phyloP scores from a whole-genome alignment of 92 coral and sea anemone species.

The Parazoanthus darwini region DNA sequence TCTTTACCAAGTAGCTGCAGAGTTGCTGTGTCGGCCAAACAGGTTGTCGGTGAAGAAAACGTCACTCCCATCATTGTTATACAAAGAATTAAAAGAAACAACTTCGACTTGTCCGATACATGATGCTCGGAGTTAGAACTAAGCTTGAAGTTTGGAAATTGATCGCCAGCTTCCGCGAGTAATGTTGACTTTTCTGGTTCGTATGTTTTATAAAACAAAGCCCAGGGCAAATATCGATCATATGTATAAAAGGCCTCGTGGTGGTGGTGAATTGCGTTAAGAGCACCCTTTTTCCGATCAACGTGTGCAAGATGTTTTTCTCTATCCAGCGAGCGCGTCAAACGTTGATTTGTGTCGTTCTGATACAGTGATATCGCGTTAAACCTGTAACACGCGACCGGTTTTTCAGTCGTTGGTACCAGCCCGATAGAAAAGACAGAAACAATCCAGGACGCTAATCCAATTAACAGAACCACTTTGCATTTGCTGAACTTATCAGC shows the following conservation, averaged over 20 bases:
- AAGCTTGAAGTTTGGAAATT: slow-evolving; percentile 75
- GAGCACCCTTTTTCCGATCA: slow-evolving; percentile 38
- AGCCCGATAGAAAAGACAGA: slow-evolving; percentile 82
- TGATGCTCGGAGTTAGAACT: slow-evolving; percentile 74
- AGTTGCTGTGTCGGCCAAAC: slow-evolving; percentile 97
- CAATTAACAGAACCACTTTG: slow-evolving; percentile 81
- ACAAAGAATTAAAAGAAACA: slow-evolving; percentile 76
- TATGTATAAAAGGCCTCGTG: slow-evolving; percentile 61
- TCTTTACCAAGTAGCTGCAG: slow-evolving; percentile 91
- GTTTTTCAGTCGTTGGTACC: slow-evolving; percentile 81
- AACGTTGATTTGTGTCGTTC: slow-evolving; percentile 45
- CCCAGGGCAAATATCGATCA: slow-evolving; percentile 82
- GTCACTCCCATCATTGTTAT: slow-evolving; percentile 77
- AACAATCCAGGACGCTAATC: slow-evolving; percentile 79
- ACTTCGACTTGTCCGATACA: slow-evolving; percentile 77
- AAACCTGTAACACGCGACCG: slow-evolving; percentile 78
- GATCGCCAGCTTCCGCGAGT: slow-evolving; percentile 67
- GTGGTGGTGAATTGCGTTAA: slow-evolving; percentile 47
- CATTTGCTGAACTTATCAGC: slow-evolving; percentile 94
- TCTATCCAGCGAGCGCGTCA: slow-evolving; percentile 38
- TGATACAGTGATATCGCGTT: slow-evolving; percentile 71
- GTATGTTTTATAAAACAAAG: slow-evolving; percentile 64
- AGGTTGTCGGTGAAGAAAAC: slow-evolving; percentile 92
- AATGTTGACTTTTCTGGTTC: slow-evolving; percentile 76
- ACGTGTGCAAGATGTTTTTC: slow-evolving; percentile 23